Evolutionary conservation across 2,888 invertebrate species (phyloP), one percentile per base, ranked within the genome.

Genomic region (Catonia carolina): DNA sequence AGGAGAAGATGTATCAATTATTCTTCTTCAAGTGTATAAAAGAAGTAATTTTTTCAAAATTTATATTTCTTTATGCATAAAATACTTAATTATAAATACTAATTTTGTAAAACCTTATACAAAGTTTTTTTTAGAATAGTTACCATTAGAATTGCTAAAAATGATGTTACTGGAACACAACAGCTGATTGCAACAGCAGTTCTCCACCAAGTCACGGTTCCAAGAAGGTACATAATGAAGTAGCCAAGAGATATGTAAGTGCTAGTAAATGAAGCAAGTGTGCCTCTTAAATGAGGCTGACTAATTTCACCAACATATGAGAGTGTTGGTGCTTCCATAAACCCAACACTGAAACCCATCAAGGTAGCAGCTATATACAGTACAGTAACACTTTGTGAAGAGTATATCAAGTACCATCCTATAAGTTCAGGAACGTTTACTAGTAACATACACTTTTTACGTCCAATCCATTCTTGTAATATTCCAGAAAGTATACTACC

Each of bases 241-340:
- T 78, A 74, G 1, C 79, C 80, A 0, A 74, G 67, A 0, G 76
- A 71, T 0, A 77, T 76, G 63, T 75, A 77, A 2, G 72, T 69
- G 27, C 64, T 75, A 2, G 78, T 76, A 52, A 77, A 68, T 0
- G 77, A 76, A 4, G 78, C 78, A 56, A 80, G 69, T 39, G 74
- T 73, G 0, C 79, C 79, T 1, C 80, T 74, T 8, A 79, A 64
- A 6, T 74, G 70, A 1, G 79, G 75, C 60, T 80, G 77, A 62
- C 78, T 77, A 22, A 79, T 73, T 73, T 80, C 80, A 2, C 80
- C 80, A 18, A 80, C 75, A 59, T 81, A 81, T 1, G 79, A 78
- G 10, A 80, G 69, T 1, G 78, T 76, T 0, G 80, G 80, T 0
- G 78, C 79, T 65, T 80, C 80, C 79, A 80, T 78, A 14, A 80